phyloP scores from a whole-genome alignment of 2,113 vertebrate genomes.

The Bubo scandiacus region DNA sequence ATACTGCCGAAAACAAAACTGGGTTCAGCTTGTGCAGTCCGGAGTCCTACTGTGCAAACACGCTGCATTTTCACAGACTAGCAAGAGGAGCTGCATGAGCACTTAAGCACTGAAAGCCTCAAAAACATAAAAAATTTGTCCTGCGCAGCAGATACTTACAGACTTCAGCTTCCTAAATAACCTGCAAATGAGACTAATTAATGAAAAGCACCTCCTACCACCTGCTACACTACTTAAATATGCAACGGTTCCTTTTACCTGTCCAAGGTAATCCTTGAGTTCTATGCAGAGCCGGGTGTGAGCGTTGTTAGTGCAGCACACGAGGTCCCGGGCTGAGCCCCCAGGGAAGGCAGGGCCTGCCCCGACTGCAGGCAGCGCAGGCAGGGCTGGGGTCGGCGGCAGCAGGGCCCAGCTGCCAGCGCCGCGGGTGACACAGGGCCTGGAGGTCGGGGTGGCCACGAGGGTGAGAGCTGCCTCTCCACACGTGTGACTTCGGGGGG shows the following conservation, averaged over 20 bases:
- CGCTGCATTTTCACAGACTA: neutral
- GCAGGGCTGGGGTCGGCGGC: too few relatives aligned
- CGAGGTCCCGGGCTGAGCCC: neutral
- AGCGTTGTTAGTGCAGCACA: fast-evolving
- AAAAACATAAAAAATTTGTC: neutral
- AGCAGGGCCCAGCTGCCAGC: neutral
- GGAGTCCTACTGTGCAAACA: neutral
- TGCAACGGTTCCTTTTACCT: fast-evolving
- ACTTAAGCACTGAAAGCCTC: neutral
- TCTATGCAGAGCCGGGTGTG: neutral
- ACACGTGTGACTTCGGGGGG: fast-evolving
- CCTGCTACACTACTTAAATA: neutral
- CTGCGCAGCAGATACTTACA: neutral
- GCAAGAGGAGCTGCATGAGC: neutral
- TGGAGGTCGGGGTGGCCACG: neutral
- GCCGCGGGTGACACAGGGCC: neutral
- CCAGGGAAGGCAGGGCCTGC: neutral
- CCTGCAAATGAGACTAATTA: neutral
- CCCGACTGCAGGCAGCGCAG: neutral
- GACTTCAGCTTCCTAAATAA: neutral
- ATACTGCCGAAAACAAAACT: neutral
- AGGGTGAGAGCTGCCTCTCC: neutral
- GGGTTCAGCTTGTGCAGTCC: neutral
- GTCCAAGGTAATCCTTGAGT: neutral
- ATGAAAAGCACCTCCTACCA: neutral